Evolutionary conservation across 2,113 vertebrate species (phyloP).

Genomic region (Bubo bubo): DNA sequence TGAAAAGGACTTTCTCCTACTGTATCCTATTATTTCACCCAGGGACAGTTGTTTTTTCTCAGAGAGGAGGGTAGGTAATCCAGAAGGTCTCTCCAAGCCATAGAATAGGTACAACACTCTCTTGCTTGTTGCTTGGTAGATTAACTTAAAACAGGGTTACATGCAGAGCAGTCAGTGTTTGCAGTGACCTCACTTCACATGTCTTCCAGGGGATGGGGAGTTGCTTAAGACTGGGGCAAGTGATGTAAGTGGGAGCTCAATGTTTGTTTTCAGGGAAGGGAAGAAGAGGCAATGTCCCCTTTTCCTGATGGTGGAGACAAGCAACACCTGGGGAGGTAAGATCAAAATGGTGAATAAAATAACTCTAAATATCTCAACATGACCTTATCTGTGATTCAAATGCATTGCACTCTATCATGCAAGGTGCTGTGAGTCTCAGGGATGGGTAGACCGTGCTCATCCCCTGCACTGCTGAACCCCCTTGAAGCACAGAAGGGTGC

Average conservation of each 20-base stretch:
- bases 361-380: rapidly evolving
- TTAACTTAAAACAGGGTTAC: neutral
- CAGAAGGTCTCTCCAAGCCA: neutral
- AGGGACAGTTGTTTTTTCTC: neutral
- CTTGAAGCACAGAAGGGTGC: rapidly evolving
- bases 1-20: neutral
- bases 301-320: neutral
- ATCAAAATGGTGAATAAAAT: neutral
- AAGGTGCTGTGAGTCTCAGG: neutral
- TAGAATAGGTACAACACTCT: neutral
- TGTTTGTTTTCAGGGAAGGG: neutral
- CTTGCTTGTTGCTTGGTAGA: neutral
- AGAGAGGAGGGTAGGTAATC: neutral
- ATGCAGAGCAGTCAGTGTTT: rapidly evolving
- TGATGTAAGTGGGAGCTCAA: neutral
- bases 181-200: neutral
- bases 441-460: rapidly evolving
- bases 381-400: too few species aligned
- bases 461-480: neutral
- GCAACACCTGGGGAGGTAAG: neutral
- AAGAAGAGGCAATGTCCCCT: neutral
- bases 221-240: neutral
- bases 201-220: neutral
- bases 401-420: rapidly evolving
- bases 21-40: neutral